phyloP scores from a whole-genome alignment of 2,888 invertebrate species.

The Liodrosophila aerea region DNA sequence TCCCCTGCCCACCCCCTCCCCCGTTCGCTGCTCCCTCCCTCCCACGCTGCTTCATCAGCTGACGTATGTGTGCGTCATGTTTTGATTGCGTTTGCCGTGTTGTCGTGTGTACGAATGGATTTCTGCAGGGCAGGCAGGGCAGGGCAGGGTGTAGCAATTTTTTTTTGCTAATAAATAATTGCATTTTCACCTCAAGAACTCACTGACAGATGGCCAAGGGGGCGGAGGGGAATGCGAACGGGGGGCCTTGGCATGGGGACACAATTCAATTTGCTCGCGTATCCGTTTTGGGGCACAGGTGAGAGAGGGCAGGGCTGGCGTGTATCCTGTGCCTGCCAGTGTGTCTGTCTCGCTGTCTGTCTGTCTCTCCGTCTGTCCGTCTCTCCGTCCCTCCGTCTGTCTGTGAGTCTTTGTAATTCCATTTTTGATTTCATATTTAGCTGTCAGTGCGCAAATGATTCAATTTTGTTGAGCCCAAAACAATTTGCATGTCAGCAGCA shows the following conservation, averaged over 20 bases:
- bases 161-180: constrained; percentile 69
- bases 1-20: neutral
- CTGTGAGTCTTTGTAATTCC: constrained; percentile 57
- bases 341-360: neutral
- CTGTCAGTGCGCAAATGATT: constrained; percentile 74
- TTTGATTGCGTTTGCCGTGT: constrained; percentile 66
- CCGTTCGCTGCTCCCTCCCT: neutral
- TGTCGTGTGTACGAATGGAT: constrained; percentile 54
- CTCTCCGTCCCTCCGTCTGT: too few species aligned
- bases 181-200: constrained; percentile 77
- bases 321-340: neutral
- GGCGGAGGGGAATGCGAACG: neutral
- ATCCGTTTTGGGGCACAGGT: constrained; percentile 55
- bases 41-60: constrained; percentile 6
- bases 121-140: constrained; percentile 5
- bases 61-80: constrained; percentile 69
- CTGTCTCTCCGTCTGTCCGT: neutral
- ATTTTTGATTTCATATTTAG: constrained; percentile 73
- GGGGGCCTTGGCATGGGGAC: constrained; percentile 35
- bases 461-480: constrained; percentile 59
- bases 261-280: constrained; percentile 72
- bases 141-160: constrained; percentile 2
- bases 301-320: neutral
- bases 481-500: constrained; percentile 55
- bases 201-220: constrained; percentile 58